Base-by-base conservation (phyloP, 2,113 vertebrate species). In the Odobenus rosmarus region DNA sequence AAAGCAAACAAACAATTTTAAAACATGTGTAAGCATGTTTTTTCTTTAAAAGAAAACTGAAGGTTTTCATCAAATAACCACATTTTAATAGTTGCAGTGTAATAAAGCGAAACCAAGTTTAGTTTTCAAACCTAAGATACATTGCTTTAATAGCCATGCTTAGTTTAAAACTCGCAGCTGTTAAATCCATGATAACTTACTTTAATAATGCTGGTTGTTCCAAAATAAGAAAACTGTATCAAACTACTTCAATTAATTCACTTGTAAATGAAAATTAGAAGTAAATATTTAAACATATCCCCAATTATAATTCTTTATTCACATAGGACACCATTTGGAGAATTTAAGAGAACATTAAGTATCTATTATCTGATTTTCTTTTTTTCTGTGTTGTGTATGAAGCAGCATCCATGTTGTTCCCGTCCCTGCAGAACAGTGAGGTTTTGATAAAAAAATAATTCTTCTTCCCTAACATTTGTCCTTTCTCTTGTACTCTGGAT, bases 201-300 rank as follows among this genome's bases (percentile, higher is more conserved):
- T 98, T 98, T 98, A 98, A 98, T 98, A 97, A 98, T 98, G 90
- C 28, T 85, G 15, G 62, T 97, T 97, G 9, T 31, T 98, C 96
- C 96, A 97, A 96, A 97, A 97, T 80, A 92, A 95, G 85, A 69
- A 98, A 91, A 46, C 57, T 96, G 33, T 42, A 96, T 98, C 33
- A 98, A 98, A 97, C 51, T 90, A 55, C 31, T 97, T 74, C 92
- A 96, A 95, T 98, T 96, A 97, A 98, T 94, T 96, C 90, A 98
- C 21, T 71, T 95, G 23, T 6, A 67, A 82, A 96, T 94, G 71
- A 95, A 95, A 61, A 83, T 12, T 46, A 57, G 90, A 97, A 92
- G 88, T 83, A 96, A 90, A 95, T 93, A 51, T 84, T 95, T 42
- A 93, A 85, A 92, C 49, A 96, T 76, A 92, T 92, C 81, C 33